Evolutionary conservation across 2,888 invertebrate genomes (phyloP).

Genomic region (Linnaemya tessellans): DNA sequence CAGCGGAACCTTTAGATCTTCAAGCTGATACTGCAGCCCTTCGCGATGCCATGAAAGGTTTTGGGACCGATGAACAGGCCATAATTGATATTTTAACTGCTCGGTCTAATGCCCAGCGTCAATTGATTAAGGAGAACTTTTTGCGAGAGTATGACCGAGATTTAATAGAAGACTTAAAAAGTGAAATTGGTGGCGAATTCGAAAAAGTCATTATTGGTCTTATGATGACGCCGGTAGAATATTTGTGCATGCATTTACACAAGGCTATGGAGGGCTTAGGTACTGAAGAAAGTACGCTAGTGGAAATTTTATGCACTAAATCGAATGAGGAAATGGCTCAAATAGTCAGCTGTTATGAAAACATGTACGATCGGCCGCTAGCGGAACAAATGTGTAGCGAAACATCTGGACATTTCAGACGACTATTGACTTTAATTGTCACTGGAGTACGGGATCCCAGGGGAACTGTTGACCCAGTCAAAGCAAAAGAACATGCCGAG

Average conservation of each 20-base stretch:
- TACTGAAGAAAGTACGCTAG: constrained; percentile 88
- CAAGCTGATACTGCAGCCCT: constrained; percentile 86
- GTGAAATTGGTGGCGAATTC: constrained; percentile 89
- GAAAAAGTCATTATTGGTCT: constrained; percentile 89
- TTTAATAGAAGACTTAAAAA: constrained; percentile 87
- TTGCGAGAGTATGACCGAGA: constrained; percentile 85
- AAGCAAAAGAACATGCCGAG: constrained; percentile 89
- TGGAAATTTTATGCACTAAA: constrained; percentile 89
- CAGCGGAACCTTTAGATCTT: constrained; percentile 86
- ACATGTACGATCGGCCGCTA: constrained; percentile 86
- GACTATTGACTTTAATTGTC: constrained; percentile 88
- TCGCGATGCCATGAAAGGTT: constrained; percentile 71
- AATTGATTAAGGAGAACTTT: constrained; percentile 87
- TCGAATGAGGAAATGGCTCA: constrained; percentile 87
- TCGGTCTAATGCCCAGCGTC: constrained; percentile 88
- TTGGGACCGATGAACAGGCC: constrained; percentile 81
- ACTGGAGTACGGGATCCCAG: constrained; percentile 87
- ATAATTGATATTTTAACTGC: constrained; percentile 89
- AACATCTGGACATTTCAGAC: constrained; percentile 90
- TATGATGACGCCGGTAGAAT: constrained; percentile 87
- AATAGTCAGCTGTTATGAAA: constrained; percentile 86
- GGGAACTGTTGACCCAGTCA: constrained; percentile 85
- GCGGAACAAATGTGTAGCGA: constrained; percentile 90
- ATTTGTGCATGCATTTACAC: constrained; percentile 88
- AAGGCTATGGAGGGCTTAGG: constrained; percentile 90